phyloP scores from a whole-genome alignment of 1,140 invertebrate genomes.

The Lasaia peninsularis region DNA sequence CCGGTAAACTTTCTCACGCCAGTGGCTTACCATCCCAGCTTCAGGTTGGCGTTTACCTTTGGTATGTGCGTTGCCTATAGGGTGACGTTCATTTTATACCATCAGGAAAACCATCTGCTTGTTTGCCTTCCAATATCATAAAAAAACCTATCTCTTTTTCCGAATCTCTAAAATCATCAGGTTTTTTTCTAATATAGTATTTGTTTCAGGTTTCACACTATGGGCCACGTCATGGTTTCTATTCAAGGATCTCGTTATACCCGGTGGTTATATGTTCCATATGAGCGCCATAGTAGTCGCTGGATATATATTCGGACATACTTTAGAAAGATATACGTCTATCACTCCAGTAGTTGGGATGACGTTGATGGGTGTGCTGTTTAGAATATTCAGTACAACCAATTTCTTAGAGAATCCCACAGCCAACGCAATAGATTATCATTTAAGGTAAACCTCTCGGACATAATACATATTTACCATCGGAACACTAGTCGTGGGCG shows the following conservation, averaged over 20 bases:
- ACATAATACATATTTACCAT: too few relatives aligned
- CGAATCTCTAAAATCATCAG: neutral
- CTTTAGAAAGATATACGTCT: conserved; percentile 82
- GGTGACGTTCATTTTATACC: too few relatives aligned
- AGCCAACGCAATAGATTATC: conserved; percentile 80
- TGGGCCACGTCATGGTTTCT: conserved; percentile 86
- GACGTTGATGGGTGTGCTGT: conserved; percentile 87
- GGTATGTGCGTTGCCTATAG: too few relatives aligned
- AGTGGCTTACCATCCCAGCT: too few relatives aligned
- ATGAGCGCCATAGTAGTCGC: conserved; percentile 83
- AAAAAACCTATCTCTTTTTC: too few relatives aligned
- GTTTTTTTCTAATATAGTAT: neutral
- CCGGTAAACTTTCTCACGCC: too few relatives aligned
- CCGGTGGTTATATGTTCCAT: conserved; percentile 86
- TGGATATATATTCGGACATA: conserved; percentile 88
- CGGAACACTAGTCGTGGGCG: too few relatives aligned
- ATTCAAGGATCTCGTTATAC: conserved; percentile 83
- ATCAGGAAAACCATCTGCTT: too few relatives aligned
- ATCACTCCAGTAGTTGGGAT: conserved; percentile 91
- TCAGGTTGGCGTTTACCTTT: too few relatives aligned
- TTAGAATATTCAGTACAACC: conserved; percentile 84
- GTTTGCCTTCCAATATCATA: too few relatives aligned
- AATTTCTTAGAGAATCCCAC: conserved; percentile 80
- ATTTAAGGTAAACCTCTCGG: too few relatives aligned
- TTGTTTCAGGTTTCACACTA: conserved; percentile 78